Conservation (phyloP, 2,888 invertebrate species). For the Lamproptera curius region DNA sequence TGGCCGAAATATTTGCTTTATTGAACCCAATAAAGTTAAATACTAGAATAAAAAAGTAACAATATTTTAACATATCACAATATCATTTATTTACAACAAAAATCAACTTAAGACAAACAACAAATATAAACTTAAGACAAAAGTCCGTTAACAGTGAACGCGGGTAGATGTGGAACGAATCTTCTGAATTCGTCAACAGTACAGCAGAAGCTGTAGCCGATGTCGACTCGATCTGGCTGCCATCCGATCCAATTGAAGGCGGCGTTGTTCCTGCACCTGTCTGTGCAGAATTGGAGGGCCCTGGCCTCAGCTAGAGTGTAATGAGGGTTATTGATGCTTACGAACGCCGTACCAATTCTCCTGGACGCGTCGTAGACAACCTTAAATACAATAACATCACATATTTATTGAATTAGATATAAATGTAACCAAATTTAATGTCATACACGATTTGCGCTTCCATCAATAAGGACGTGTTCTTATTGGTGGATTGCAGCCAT, state of each 20-base stretch:
- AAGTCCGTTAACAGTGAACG: constrained; percentile 63
- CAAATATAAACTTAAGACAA: constrained; percentile 42
- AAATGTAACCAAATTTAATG: no score
- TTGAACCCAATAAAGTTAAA: no score
- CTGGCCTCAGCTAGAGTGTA: constrained; percentile 55
- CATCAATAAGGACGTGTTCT: no score
- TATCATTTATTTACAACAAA: no score
- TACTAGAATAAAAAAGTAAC: no score
- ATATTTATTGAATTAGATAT: no score
- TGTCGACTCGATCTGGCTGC: constrained; percentile 64
- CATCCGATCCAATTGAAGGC: constrained; percentile 80
- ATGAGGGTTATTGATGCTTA: constrained; percentile 82
- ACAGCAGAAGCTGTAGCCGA: constrained; percentile 82
- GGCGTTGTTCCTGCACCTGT: constrained; percentile 73
- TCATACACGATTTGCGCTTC: no score
- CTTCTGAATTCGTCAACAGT: constrained; percentile 75
- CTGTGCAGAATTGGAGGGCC: constrained; percentile 69
- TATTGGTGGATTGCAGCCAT: no score
- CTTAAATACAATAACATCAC: constrained; percentile 24
- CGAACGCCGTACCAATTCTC: constrained; percentile 75
- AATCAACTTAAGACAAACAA: no score
- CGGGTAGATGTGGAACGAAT: constrained; percentile 71
- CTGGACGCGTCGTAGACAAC: constrained; percentile 73
- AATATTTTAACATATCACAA: no score
- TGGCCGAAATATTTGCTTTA: no score